These are phyloP conservation scores for Accipiter badius DNA, from an alignment of 2,797 vertebrate genomes.

Conservation along the genomic window DNA sequence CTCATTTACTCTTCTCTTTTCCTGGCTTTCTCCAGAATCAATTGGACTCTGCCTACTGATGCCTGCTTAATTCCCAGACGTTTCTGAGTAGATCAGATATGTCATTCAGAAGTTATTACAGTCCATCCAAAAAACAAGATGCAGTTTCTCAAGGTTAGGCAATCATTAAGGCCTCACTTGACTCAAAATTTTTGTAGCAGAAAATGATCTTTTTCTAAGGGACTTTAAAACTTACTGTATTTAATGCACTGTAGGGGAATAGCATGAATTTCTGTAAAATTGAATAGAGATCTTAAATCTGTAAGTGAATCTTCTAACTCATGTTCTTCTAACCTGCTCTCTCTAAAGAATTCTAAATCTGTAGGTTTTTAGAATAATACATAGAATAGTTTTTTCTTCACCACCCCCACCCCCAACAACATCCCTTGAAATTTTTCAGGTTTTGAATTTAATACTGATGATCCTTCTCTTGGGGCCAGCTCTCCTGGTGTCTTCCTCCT, in stretches of 20 bases:
- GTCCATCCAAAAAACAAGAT: neutral
- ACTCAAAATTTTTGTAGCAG: neutral
- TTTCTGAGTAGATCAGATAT: conserved; percentile 29
- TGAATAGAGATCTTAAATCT: neutral
- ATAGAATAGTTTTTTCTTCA: neutral
- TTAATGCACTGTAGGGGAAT: neutral
- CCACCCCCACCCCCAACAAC: fast-evolving
- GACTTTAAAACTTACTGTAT: neutral
- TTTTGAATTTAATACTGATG: neutral
- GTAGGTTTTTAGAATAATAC: neutral
- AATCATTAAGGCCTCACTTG: neutral
- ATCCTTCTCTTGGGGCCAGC: neutral
- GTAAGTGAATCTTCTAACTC: neutral
- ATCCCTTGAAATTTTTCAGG: neutral
- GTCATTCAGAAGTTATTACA: conserved; percentile 36
- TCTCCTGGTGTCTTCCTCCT: neutral
- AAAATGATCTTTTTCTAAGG: neutral
- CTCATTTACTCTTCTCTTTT: neutral
- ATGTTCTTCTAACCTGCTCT: neutral
- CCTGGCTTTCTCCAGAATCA: conserved; percentile 45
- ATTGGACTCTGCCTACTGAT: conserved; percentile 16
- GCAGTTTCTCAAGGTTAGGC: conserved; percentile 7
- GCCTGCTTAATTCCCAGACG: conserved; percentile 23
- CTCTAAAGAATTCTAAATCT: neutral
- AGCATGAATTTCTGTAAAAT: neutral